Evolutionary conservation across 2,113 vertebrate species (phyloP), one percentile per base, ranked within the genome.

Genomic region (Oncorhynchus nerka): DNA sequence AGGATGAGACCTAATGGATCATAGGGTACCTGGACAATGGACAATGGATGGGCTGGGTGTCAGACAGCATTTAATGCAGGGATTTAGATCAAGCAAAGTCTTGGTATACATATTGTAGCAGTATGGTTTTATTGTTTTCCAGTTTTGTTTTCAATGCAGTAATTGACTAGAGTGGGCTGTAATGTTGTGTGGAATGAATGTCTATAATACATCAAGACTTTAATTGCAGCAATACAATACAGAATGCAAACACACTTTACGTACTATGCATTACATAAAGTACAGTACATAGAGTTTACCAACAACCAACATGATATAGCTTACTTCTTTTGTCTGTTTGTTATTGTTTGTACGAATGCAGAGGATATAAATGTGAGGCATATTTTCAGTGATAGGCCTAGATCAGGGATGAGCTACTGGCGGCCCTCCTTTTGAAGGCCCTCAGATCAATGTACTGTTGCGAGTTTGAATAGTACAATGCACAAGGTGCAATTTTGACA

Each of bases 121-220:
- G 39, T 45, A 9, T 62, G 62, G 32, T 62, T 13, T 64, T 22
- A 76, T 71, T 28, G 48, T 39, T 57, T 28, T 55, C 71, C 71
- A 9, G 48, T 73, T 81, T 66, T 48, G 28, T 72, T 85, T 75
- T 51, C 70, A 69, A 71, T 71, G 30, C 64, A 80, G 74, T 78
- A 78, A 83, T 68, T 20, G 78, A 70, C 73, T 69, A 45, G 73
- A 84, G 86, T 73, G 80, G 71, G 76, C 69, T 74, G 3, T 24
- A 20, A 30, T 72, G 65, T 66, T 45, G 71, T 68, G 34, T n/a
- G 62, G 74, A 73, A 39, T 51, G 62, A 70, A 62, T 28, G 28
- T 2, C 73, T 70, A n/a, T 66, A 82, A 86, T 78, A 82, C 65
- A 82, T 84, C 78, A 81, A 32, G 62, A 78, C 15, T 70, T 39